Conservation (phyloP, 1,140 invertebrate genomes). For the Dermatophagoides farinae region DNA sequence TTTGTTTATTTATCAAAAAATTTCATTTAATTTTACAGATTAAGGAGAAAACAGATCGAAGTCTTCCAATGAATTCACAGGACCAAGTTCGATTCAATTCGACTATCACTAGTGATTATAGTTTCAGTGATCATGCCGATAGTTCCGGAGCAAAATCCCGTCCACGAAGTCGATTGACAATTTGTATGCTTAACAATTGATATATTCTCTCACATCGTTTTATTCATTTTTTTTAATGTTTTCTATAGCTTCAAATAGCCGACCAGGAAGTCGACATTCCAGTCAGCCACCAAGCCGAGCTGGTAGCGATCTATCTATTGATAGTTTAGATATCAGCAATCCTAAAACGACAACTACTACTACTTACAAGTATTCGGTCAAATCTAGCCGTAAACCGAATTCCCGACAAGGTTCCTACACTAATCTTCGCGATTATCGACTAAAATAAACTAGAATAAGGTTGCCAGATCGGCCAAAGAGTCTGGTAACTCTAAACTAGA, state of each 20-base stretch:
- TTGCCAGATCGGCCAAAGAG: no score
- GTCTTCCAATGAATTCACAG: constrained; percentile 50
- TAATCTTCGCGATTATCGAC: not conserved
- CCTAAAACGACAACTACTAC: not conserved
- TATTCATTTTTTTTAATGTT: not conserved
- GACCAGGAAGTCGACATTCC: constrained; percentile 40
- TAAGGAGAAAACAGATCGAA: constrained; percentile 60
- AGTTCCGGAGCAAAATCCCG: constrained; percentile 21
- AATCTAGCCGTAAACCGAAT: not conserved
- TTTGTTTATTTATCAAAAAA: not conserved
- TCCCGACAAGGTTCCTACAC: not conserved
- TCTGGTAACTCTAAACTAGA: no score
- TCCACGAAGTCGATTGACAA: constrained; percentile 19
- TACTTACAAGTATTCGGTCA: not conserved
- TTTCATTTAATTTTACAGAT: constrained; percentile 41
- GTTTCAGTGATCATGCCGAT: constrained; percentile 20
- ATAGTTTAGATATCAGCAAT: constrained; percentile 29
- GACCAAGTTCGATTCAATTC: constrained; percentile 35
- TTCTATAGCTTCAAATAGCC: constrained; percentile 36
- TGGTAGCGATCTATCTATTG: constrained; percentile 70
- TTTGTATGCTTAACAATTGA: constrained; percentile 14
- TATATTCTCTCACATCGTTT: not conserved
- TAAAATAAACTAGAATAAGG: no score
- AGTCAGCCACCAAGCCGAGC: constrained; percentile 70
- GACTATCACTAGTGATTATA: constrained; percentile 35